These are phyloP conservation scores for Acanthiza pusilla DNA, from an alignment of 2,797 vertebrate genomes.

Conservation along the genomic window DNA sequence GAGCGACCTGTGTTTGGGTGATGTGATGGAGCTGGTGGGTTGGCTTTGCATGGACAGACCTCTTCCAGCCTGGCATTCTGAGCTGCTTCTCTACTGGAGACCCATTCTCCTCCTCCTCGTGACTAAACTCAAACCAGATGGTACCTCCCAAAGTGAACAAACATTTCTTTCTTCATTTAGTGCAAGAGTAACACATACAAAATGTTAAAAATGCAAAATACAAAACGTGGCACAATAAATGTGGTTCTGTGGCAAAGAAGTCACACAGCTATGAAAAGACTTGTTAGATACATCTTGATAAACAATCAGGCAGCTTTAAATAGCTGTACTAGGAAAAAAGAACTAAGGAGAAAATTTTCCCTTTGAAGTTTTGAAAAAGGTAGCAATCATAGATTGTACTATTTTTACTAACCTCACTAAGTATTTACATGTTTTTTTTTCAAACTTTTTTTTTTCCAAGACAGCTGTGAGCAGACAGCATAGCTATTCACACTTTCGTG, in stretches of 20 bases:
- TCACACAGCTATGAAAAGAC: background rate
- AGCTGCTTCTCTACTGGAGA: background rate
- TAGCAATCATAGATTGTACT: background rate
- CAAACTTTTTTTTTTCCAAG: background rate
- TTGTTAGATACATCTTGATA: background rate
- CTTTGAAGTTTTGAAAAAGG: background rate
- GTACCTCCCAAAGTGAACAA: conserved; percentile 18
- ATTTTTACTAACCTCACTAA: background rate
- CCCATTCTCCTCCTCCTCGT: rapidly evolving
- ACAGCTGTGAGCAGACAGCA: background rate
- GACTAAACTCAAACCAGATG: conserved; percentile 31
- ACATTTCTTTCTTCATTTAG: conserved; percentile 4
- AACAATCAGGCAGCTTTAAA: background rate
- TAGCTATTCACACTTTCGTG: background rate
- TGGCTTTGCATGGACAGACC: background rate
- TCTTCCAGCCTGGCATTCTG: background rate
- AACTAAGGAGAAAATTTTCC: background rate
- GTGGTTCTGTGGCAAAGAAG: background rate
- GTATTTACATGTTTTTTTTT: background rate
- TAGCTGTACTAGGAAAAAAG: background rate
- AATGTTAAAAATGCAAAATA: background rate
- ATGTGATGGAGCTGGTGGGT: background rate
- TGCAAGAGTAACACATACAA: background rate
- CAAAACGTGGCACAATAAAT: background rate
- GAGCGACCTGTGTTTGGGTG: background rate